Percentiles rank a stretch among this genome's conserved stretches.
Conservation (phyloP, 2,113 vertebrate species). For the Calidris pygmaea region DNA sequence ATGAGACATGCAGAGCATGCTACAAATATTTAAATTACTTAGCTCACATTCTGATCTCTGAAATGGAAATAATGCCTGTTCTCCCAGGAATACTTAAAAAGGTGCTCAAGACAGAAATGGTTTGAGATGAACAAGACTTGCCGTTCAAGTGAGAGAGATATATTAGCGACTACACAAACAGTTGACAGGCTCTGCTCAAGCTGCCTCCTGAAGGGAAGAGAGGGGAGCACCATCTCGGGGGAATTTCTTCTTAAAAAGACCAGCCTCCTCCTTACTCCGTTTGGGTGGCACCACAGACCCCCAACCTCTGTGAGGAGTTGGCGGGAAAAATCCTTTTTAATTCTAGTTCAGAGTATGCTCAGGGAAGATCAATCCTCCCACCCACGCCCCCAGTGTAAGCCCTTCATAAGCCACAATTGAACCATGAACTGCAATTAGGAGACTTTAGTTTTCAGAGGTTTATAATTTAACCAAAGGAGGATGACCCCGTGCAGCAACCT, state of each 20-base stretch:
- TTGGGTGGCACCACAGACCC: not conserved
- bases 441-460: not conserved
- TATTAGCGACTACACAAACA: not conserved
- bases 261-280: not conserved
- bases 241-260: not conserved
- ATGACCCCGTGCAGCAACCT: not conserved
- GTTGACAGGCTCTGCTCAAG: not conserved
- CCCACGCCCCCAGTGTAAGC: not conserved
- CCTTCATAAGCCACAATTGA: not conserved
- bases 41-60: not conserved
- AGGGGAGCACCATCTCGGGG: not conserved
- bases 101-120: not conserved
- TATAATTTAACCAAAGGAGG: not conserved
- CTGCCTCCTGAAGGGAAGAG: not conserved
- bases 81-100: not conserved
- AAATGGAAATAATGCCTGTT: not conserved
- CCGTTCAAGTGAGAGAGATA: not conserved
- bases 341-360: not conserved
- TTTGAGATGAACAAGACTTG: not conserved
- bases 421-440: not conserved
- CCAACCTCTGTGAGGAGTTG: too few relatives aligned
- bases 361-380: fast-evolving
- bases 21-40: not conserved
- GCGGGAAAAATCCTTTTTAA: not conserved
- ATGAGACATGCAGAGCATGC: not conserved